Conservation (phyloP, 1,140 invertebrate genomes). For the Helicoverpa armigera region DNA sequence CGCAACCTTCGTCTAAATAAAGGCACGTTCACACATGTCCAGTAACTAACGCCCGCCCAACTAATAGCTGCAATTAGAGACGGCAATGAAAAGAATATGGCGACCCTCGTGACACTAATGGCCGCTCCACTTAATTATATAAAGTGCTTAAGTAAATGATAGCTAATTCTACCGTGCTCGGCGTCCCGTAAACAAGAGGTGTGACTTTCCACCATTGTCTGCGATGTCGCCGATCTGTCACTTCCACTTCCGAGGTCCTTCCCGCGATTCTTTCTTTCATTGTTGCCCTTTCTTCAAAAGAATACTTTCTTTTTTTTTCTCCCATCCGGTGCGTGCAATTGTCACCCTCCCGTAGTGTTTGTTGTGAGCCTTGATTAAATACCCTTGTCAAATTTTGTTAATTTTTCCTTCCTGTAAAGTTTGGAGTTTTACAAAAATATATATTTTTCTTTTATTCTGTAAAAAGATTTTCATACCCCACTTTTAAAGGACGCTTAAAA, state of each 20-base stretch:
- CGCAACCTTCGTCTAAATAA: conserved; percentile 28
- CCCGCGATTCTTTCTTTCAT: conserved; percentile 74
- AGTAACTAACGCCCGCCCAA: conserved; percentile 44
- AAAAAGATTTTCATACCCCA: conserved; percentile 5
- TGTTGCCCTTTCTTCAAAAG: conserved; percentile 82
- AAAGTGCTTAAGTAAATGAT: conserved; percentile 86
- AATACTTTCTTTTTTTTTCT: conserved; percentile 78
- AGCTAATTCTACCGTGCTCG: conserved; percentile 79
- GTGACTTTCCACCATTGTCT: conserved; percentile 83
- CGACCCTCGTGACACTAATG: conserved; percentile 75
- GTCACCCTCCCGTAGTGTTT: conserved; percentile 79
- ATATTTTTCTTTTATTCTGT: conserved; percentile 3
- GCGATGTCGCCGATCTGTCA: conserved; percentile 84
- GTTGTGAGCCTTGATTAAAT: conserved; percentile 81
- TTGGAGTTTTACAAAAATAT: conserved; percentile 34
- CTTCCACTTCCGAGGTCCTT: conserved; percentile 80
- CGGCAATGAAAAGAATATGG: conserved; percentile 69
- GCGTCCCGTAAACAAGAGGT: conserved; percentile 82
- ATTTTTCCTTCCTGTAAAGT: conserved; percentile 64
- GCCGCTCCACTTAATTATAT: conserved; percentile 82
- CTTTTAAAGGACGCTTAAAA: neutral
- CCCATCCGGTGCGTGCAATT: conserved; percentile 75
- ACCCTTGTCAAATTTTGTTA: conserved; percentile 73
- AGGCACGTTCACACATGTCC: conserved; percentile 26
- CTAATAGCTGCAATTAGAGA: conserved; percentile 70